phyloP scores from a whole-genome alignment of 2,113 vertebrate species.

The Cairina moschata region DNA sequence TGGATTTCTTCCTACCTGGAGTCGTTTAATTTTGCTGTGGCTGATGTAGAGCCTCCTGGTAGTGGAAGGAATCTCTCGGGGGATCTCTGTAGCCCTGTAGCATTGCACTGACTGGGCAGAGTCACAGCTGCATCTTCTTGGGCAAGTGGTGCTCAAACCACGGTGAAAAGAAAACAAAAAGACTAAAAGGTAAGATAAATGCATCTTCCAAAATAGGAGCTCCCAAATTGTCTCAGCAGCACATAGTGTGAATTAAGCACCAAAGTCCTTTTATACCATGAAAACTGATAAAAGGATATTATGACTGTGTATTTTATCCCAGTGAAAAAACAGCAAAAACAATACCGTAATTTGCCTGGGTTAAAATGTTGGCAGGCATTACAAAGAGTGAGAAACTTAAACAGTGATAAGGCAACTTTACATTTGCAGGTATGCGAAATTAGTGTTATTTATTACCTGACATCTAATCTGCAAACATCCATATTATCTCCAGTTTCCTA shows the following conservation, averaged over 20 bases:
- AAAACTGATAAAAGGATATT: conserved; percentile 76
- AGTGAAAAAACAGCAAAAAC: conserved; percentile 69
- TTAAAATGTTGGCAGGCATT: conserved; percentile 79
- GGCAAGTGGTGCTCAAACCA: conserved; percentile 64
- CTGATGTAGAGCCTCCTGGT: conserved; percentile 80
- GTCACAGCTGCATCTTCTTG: conserved; percentile 82
- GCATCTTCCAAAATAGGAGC: conserved; percentile 70
- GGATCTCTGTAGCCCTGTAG: conserved; percentile 76
- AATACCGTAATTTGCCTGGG: conserved; percentile 70
- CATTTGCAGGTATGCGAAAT: conserved; percentile 80
- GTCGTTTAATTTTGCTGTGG: conserved; percentile 82
- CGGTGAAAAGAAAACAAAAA: conserved; percentile 42
- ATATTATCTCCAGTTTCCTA: conserved; percentile 81
- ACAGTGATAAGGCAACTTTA: conserved; percentile 77
- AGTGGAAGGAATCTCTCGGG: conserved; percentile 69
- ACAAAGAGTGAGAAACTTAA: conserved; percentile 77
- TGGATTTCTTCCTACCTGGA: conserved; percentile 79
- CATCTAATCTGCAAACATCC: conserved; percentile 78
- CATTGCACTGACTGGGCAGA: conserved; percentile 75
- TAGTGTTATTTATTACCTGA: conserved; percentile 83
- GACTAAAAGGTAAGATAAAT: conserved; percentile 52
- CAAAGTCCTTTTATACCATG: conserved; percentile 70
- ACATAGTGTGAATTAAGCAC: conserved; percentile 1
- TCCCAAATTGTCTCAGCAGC: background rate
- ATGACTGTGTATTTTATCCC: conserved; percentile 73